Conservation (phyloP, 2,797 vertebrate species). For the Bovichtus variegatus region DNA sequence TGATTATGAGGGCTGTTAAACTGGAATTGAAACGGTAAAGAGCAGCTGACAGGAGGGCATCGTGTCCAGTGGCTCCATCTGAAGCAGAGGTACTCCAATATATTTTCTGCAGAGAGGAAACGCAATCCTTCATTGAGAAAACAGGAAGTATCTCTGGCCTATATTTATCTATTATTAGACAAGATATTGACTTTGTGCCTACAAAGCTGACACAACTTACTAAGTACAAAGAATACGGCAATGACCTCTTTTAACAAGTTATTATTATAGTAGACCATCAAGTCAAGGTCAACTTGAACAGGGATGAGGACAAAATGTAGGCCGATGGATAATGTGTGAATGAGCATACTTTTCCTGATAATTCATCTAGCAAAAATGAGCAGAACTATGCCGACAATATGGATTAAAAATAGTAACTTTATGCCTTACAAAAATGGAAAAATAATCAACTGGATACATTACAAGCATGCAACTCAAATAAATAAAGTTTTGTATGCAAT, state of each 20-base stretch:
- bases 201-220: background rate
- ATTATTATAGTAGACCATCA: background rate
- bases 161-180: conserved; percentile 30
- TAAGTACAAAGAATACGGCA: background rate
- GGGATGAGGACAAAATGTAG: background rate
- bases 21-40: background rate
- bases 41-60: background rate
- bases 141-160: conserved; percentile 46
- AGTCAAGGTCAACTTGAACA: background rate
- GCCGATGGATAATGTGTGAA: background rate
- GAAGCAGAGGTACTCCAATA: background rate
- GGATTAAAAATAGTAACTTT: background rate
- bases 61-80: background rate
- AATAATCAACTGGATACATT: background rate
- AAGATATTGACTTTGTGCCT: conserved; percentile 4
- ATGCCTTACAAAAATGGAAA: background rate
- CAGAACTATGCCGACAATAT: background rate
- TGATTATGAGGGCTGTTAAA: background rate
- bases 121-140: conserved; percentile 1
- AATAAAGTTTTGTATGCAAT: background rate
- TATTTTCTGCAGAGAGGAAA: conserved; percentile 11
- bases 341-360: background rate
- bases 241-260: background rate
- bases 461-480: background rate
- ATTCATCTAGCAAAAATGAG: background rate